phyloP scores from a whole-genome alignment of 2,888 invertebrate species.

The Prosopocoilus inquinatus region DNA sequence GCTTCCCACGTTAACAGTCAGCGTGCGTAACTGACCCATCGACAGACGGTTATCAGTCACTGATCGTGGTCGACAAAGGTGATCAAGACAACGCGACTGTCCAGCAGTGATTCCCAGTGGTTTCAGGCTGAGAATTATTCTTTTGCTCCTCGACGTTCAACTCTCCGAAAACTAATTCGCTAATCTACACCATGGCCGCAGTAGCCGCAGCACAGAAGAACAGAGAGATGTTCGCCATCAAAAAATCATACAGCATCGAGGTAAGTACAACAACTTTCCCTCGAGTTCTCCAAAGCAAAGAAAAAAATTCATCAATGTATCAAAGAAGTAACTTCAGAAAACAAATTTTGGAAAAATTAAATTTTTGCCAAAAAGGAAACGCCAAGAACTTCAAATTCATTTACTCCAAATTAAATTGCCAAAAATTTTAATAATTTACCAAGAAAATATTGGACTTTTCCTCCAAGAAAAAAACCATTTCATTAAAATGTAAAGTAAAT shows the following conservation, averaged over 20 bases:
- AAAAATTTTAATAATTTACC: too few relatives aligned
- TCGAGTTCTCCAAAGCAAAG: too few relatives aligned
- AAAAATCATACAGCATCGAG: conserved; percentile 97
- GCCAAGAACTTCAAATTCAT: too few relatives aligned
- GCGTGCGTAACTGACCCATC: conserved; percentile 38
- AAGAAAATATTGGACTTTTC: too few relatives aligned
- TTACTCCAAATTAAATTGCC: too few relatives aligned
- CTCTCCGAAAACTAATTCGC: conserved; percentile 21
- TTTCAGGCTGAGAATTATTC: conserved; percentile 42
- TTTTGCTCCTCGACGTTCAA: conserved; percentile 30
- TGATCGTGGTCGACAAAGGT: conserved; percentile 59
- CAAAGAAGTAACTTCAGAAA: too few relatives aligned
- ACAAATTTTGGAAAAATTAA: too few relatives aligned
- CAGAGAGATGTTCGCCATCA: conserved; percentile 95
- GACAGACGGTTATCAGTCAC: conserved; percentile 46
- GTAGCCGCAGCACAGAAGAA: conserved; percentile 91
- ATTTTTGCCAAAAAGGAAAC: too few relatives aligned
- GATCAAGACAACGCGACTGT: conserved; percentile 52
- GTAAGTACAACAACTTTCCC: conserved; percentile 59
- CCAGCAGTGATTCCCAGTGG: conserved; percentile 49
- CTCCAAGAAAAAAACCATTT: too few relatives aligned
- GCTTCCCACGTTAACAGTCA: conserved; percentile 42
- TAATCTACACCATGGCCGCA: conserved; percentile 64
- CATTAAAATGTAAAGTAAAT: too few relatives aligned
- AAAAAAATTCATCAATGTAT: too few relatives aligned